A percentile compares a stretch with the other conserved stretches of the same genome.
Evolutionary conservation across 2,113 vertebrate species (phyloP).

Genomic region (Xiphias gladius): DNA sequence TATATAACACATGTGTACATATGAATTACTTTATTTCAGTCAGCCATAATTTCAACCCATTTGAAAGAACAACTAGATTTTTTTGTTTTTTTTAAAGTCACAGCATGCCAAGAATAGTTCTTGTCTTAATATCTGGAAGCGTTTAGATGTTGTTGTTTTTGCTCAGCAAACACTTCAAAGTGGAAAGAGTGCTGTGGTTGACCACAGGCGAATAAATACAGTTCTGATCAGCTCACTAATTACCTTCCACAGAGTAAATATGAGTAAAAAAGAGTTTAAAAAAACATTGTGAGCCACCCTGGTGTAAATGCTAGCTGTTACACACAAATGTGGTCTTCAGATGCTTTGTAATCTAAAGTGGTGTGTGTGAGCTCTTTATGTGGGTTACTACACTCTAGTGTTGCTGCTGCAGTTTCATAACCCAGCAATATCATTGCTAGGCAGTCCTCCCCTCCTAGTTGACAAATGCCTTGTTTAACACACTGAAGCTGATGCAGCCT

Average conservation of each 20-base stretch:
- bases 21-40: constrained; percentile 65
- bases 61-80: constrained; percentile 40
- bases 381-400: constrained; percentile 57
- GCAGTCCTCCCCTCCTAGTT: constrained; percentile 40
- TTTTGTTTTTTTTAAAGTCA: no score
- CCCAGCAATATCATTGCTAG: constrained; percentile 44
- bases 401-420: constrained; percentile 51
- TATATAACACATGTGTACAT: constrained; percentile 57
- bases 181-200: constrained; percentile 85
- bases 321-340: constrained; percentile 66
- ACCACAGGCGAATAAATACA: constrained; percentile 89
- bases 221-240: constrained; percentile 92
- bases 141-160: constrained; percentile 84
- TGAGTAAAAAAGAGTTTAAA: constrained; percentile 65
- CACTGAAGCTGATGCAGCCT: constrained; percentile 37
- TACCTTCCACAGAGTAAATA: constrained; percentile 89
- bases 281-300: constrained; percentile 77
- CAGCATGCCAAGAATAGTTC: constrained; percentile 64
- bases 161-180: constrained; percentile 85
- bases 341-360: constrained; percentile 53
- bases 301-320: constrained; percentile 83
- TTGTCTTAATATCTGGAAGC: constrained; percentile 84
- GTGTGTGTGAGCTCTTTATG: constrained; percentile 38
- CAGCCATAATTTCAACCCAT: constrained; percentile 55
- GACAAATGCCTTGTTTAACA: constrained; percentile 56